Percentiles rank a stretch among this genome's conserved stretches.
phyloP scores from a whole-genome alignment of 2,797 vertebrate genomes.

The Serranus cabrilla region DNA sequence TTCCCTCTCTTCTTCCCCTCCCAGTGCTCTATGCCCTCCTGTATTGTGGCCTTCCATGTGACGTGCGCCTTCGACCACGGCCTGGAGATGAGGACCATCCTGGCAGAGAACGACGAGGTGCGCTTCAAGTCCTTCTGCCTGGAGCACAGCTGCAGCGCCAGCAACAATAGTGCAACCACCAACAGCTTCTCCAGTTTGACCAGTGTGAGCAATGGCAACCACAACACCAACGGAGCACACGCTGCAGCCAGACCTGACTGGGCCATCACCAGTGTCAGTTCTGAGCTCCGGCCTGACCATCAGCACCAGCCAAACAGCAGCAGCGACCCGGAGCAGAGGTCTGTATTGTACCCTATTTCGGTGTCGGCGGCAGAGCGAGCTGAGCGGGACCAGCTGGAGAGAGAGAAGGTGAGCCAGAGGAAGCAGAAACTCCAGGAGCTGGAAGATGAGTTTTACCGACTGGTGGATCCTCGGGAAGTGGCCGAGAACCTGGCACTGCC shows the following conservation, averaged over 20 bases:
- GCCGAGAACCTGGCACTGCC: conserved; percentile 91
- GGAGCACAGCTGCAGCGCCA: conserved; percentile 89
- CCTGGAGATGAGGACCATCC: conserved; percentile 96
- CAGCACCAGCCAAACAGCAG: conserved; percentile 48
- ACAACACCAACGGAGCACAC: conserved; percentile 38
- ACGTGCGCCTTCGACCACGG: conserved; percentile 97
- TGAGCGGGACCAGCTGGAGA: conserved; percentile 87
- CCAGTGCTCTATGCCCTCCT: conserved; percentile 97
- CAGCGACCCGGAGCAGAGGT: conserved; percentile 59
- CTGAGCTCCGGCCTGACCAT: conserved; percentile 50
- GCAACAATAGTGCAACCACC: conserved; percentile 27
- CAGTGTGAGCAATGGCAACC: conserved; percentile 51
- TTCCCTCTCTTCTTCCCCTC: background rate
- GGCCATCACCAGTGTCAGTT: background rate
- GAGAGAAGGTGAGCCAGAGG: conserved; percentile 93
- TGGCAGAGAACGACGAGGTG: conserved; percentile 97
- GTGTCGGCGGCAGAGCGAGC: conserved; percentile 73
- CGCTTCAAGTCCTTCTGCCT: conserved; percentile 98
- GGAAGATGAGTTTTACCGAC: conserved; percentile 94
- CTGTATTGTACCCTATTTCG: conserved; percentile 40
- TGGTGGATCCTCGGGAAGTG: conserved; percentile 93
- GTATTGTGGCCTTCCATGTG: conserved; percentile 96
- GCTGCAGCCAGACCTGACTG: conserved; percentile 41
- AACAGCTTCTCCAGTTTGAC: conserved; percentile 37
- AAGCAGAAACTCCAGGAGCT: conserved; percentile 97